A percentile compares a stretch with the other conserved stretches of the same genome.
Conservation (phyloP, 2,113 vertebrate genomes). For the Oryzias woworae region DNA sequence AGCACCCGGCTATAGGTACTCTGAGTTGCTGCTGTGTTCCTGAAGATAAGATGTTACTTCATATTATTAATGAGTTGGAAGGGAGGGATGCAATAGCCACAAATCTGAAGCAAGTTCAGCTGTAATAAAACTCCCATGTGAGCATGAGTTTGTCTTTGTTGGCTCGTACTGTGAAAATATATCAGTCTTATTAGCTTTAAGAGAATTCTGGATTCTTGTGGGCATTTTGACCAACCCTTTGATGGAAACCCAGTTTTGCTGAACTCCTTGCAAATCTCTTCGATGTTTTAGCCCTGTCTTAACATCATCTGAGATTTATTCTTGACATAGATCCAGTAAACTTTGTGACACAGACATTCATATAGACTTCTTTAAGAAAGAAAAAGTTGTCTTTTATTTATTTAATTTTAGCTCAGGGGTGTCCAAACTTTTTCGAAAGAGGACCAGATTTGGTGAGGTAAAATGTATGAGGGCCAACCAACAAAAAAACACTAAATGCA, state of each 20-base stretch:
- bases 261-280: constrained; percentile 42
- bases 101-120: neutral
- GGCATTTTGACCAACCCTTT: constrained; percentile 18
- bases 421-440: no score
- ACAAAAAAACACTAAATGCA: no score
- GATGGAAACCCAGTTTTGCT: constrained; percentile 50
- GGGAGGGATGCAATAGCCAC: neutral
- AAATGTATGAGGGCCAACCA: no score
- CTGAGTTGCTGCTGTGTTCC: constrained; percentile 1
- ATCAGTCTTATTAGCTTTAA: constrained; percentile 3
- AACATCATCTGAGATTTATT: constrained; percentile 59
- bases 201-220: constrained; percentile 2
- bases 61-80: no score
- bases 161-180: neutral
- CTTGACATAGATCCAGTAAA: constrained; percentile 53
- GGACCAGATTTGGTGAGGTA: no score
- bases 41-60: neutral
- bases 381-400: no score
- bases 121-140: neutral
- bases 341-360: constrained; percentile 34
- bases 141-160: neutral
- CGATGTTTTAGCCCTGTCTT: constrained; percentile 54
- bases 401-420: no score
- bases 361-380: neutral
- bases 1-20: constrained; percentile 47